These are phyloP conservation scores for Heterohyrax brucei DNA, from an alignment of 2,797 vertebrate genomes.

Conservation along the genomic window DNA sequence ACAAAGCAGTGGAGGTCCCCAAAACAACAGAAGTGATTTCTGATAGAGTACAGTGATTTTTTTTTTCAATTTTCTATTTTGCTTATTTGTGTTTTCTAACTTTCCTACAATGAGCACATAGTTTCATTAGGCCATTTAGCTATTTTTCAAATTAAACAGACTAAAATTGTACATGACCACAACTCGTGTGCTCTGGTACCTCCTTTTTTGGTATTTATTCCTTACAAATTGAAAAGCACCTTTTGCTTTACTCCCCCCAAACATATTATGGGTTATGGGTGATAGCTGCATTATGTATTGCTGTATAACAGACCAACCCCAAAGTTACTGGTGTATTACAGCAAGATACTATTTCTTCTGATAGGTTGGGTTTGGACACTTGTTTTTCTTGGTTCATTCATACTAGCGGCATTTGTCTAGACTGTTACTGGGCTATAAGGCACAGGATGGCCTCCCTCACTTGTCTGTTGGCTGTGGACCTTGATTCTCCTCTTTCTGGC, in stretches of 20 bases:
- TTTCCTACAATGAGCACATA: not conserved
- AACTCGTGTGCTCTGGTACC: not conserved
- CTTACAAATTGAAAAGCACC: not conserved
- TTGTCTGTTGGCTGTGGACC: not conserved
- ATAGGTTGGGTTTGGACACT: not conserved
- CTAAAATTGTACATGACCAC: not conserved
- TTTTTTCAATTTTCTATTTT: not conserved
- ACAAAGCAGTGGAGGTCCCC: not conserved
- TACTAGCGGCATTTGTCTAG: not conserved
- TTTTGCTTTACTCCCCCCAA: not conserved
- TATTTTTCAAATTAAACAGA: slow-evolving; percentile 30
- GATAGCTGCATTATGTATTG: not conserved
- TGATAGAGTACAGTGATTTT: not conserved
- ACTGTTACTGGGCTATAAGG: not conserved
- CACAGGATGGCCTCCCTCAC: not conserved
- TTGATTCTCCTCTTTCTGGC: not conserved
- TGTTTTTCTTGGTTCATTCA: not conserved
- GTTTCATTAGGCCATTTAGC: not conserved
- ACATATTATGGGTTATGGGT: not conserved
- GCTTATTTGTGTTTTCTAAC: not conserved
- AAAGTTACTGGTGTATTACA: not conserved
- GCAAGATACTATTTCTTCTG: not conserved
- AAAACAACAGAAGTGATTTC: not conserved
- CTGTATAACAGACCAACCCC: not conserved
- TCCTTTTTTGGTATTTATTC: slow-evolving; percentile 42